Percentiles rank a stretch among this genome's conserved stretches.
Evolutionary conservation across 2,797 vertebrate species (phyloP).

Genomic region (Catharus ustulatus): DNA sequence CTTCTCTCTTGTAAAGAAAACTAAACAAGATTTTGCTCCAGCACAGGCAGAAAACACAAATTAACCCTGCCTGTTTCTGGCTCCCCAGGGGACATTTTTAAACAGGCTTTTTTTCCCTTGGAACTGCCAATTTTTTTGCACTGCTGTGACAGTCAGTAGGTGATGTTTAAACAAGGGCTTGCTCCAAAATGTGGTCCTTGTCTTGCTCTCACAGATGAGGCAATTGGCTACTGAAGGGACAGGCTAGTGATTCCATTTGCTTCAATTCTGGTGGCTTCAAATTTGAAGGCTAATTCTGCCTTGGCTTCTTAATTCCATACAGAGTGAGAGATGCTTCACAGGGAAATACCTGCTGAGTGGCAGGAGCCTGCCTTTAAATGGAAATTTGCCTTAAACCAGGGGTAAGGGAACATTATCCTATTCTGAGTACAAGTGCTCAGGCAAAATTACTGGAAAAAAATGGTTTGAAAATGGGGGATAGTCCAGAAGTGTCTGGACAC

Average conservation of each 20-base stretch:
- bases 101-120: background rate
- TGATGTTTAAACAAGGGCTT: background rate
- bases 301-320: background rate
- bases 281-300: background rate
- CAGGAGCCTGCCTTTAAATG: background rate
- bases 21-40: slow-evolving; percentile 20
- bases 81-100: background rate
- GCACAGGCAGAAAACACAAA: background rate
- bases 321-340: background rate
- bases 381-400: background rate
- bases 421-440: background rate
- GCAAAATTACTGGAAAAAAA: background rate
- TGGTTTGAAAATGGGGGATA: background rate
- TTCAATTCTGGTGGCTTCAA: background rate
- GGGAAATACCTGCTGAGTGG: background rate
- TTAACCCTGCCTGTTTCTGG: background rate
- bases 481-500: background rate
- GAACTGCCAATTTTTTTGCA: background rate
- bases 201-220: background rate
- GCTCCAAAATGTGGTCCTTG: background rate
- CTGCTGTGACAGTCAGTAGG: background rate
- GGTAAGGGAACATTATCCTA: background rate
- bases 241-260: background rate
- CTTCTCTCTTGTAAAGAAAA: slow-evolving; percentile 7
- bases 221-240: background rate